Evolutionary conservation across 1,140 invertebrate genomes (phyloP), one percentile per base, ranked within the genome.

Genomic region (Heterodera carotae): DNA sequence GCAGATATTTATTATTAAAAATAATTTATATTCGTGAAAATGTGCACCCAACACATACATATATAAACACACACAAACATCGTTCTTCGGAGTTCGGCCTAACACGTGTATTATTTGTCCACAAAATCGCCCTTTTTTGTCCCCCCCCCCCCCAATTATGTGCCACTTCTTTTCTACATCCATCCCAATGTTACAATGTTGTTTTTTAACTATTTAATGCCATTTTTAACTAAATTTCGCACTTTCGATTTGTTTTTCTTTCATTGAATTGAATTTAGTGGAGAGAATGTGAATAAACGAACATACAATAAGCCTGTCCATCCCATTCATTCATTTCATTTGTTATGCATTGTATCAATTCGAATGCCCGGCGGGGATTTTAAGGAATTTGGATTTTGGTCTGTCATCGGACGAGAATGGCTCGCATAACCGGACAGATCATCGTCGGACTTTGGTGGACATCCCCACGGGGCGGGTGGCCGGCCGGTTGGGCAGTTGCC

Each of bases 241-340:
- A 56, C 48, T 56, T 56, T 18, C 48, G 18, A 56, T 48, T 68
- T 68, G 66, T 68, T 36, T 68, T 66, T 66, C 62, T 7, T 36
- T 66, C 62, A 43, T 43, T 43, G 48, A 56, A 56, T 56, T 56
- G 48, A 53, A 53, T 53, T 53, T 56, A 22, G 18, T 15, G 15
- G 22, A 56, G 15, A 56, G 48, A 56, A 22, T 56, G 22, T 56
- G 48, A 56, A 56, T 56, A 56, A 56, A 56, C 18, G 48, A 22
- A 56, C 48, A 2, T 6, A 43, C 12, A 43, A 43, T 56, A 18
- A 43, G 15, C 7, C 39, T 43, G 2, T 43, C 48, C 18, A 22
- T 56, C 39, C 39, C 39, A 43, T 43, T 43, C 39, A 43, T 43
- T 43, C n/a, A n/a, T n/a, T 22, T 15, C 48, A 22, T 56, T 56